Conservation (phyloP, 1,140 invertebrate genomes). For the Sarcophaga peregrina region DNA sequence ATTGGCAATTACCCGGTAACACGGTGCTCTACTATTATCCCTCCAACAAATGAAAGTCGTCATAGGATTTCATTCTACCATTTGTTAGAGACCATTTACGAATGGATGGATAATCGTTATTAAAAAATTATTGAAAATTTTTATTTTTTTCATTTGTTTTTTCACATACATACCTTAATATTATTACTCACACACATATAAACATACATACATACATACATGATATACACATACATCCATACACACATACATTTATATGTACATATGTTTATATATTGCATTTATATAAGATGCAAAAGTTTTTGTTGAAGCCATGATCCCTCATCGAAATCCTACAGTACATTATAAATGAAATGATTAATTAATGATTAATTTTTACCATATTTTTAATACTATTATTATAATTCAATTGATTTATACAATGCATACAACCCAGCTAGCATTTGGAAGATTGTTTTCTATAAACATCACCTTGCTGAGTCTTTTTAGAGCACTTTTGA, state of each 20-base stretch:
- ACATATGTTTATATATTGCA: conserved; percentile 4
- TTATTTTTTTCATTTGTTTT: conserved; percentile 9
- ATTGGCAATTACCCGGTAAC: conserved; percentile 88
- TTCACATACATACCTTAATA: background rate
- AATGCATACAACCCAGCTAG: too few species aligned
- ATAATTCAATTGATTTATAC: background rate
- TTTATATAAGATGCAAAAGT: conserved; percentile 32
- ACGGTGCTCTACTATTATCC: conserved; percentile 92
- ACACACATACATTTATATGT: background rate
- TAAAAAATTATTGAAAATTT: conserved; percentile 14
- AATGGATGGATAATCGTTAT: conserved; percentile 2
- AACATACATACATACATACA: conserved; percentile 25
- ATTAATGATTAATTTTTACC: background rate
- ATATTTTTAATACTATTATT: background rate
- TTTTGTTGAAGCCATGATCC: conserved; percentile 31
- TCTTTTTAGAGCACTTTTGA: too few species aligned
- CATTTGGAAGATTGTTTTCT: too few species aligned
- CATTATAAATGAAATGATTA: conserved; percentile 11
- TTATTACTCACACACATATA: background rate
- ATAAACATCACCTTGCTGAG: too few species aligned
- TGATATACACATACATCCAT: too few species aligned
- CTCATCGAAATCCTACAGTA: conserved; percentile 23
- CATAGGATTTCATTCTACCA: background rate
- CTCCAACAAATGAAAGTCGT: conserved; percentile 68
- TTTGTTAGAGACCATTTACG: background rate